These are phyloP conservation scores for Oreortyx pictus DNA, from an alignment of 2,797 vertebrate genomes.

Conservation along the genomic window DNA sequence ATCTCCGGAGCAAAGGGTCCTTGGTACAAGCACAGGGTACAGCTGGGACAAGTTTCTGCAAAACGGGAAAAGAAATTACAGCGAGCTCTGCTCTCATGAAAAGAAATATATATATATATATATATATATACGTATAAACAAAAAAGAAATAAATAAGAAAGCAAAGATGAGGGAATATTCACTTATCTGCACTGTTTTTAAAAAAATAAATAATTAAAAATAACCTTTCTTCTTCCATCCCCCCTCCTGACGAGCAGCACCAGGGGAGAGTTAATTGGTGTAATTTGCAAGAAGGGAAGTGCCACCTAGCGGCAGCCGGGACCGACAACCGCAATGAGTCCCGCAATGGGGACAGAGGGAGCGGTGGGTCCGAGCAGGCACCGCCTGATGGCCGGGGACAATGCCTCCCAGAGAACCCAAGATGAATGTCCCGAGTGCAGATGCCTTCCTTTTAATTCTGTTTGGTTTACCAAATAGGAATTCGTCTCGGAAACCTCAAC, in stretches of 20 bases:
- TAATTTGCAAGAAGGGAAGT: constrained; percentile 60
- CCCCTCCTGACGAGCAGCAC: neutral
- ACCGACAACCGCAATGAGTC: neutral
- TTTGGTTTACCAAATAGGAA: constrained; percentile 69
- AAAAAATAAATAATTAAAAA: neutral
- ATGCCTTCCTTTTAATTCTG: constrained; percentile 63
- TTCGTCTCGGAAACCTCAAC: constrained; percentile 66
- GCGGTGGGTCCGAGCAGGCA: neutral
- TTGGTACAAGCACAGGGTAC: neutral
- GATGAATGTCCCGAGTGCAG: constrained; percentile 43
- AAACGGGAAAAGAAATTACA: neutral
- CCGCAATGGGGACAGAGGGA: neutral
- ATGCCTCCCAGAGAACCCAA: neutral
- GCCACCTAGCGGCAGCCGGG: constrained; percentile 60
- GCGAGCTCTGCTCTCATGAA: neutral
- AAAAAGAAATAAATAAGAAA: neutral
- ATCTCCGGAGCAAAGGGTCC: neutral
- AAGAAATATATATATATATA: neutral
- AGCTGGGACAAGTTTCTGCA: neutral
- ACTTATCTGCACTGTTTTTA: neutral
- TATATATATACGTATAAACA: no score
- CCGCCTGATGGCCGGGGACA: constrained; percentile 32
- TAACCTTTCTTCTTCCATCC: neutral
- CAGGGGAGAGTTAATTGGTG: constrained; percentile 12
- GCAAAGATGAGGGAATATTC: neutral